A percentile compares a stretch with the other conserved stretches of the same genome.
These are phyloP conservation scores for Odontophorus gujanensis DNA, from an alignment of 2,113 vertebrate genomes.

Conservation along the genomic window DNA sequence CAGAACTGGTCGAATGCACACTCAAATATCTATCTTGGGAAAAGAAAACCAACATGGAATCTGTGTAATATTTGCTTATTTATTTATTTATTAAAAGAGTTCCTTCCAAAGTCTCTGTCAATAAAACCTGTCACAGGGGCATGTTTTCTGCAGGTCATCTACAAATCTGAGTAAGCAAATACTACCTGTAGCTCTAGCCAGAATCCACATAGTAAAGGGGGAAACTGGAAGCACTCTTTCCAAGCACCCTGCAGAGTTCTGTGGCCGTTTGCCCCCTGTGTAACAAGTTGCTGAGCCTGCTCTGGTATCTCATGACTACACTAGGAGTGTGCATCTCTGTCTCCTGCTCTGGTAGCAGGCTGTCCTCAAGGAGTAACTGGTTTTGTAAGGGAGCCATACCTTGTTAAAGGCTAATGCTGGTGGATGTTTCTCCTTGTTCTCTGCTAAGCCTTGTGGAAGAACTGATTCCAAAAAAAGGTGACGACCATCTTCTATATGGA, in stretches of 20 bases:
- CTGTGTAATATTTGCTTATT: conserved; percentile 1
- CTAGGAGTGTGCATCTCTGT: not conserved
- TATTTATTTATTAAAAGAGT: not conserved
- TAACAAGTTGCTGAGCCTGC: not conserved
- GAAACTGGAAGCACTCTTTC: not conserved
- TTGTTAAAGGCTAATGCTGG: not conserved
- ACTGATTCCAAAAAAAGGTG: not conserved
- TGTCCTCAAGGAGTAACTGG: fast-evolving
- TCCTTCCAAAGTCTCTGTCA: conserved; percentile 9
- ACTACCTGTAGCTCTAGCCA: not conserved
- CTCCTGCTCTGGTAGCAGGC: not conserved
- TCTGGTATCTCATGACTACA: not conserved
- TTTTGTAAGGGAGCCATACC: not conserved
- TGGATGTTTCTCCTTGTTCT: not conserved
- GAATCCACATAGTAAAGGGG: not conserved
- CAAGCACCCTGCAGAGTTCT: not conserved
- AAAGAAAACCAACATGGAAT: not conserved
- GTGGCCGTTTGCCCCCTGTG: not conserved
- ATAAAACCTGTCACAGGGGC: not conserved
- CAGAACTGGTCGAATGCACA: not conserved
- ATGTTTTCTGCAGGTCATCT: not conserved
- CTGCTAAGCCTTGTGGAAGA: not conserved
- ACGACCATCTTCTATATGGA: not conserved
- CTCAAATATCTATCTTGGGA: not conserved
- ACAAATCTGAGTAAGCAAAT: conserved; percentile 27